Evolutionary conservation across 1,140 invertebrate genomes (phyloP).

Genomic region (Lycorma delicatula): DNA sequence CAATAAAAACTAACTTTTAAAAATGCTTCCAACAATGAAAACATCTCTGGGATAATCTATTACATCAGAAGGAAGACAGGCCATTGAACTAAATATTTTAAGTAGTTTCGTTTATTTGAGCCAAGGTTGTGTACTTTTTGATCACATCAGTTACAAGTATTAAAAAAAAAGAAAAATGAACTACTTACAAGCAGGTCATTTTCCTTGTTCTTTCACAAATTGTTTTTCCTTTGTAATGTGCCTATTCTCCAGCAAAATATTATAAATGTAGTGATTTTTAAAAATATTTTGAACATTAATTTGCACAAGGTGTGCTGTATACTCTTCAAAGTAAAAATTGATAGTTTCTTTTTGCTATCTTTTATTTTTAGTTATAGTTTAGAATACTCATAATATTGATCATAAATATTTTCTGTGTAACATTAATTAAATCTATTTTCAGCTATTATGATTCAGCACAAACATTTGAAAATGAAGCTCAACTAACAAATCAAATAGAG

Average conservation of each 20-base stretch:
- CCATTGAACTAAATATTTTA: too few relatives aligned
- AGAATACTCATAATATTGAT: not conserved
- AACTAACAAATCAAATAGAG: conserved; percentile 55
- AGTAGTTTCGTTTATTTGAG: too few relatives aligned
- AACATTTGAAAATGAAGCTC: conserved; percentile 55
- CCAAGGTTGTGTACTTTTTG: too few relatives aligned
- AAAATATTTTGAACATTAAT: not conserved
- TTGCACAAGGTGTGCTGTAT: not conserved
- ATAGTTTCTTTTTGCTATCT: not conserved
- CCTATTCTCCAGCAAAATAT: not conserved
- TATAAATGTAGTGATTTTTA: conserved; percentile 1
- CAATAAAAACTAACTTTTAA: too few relatives aligned
- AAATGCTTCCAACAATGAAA: too few relatives aligned
- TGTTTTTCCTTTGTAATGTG: too few relatives aligned
- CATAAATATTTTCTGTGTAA: not conserved
- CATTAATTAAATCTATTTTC: conserved; percentile 10
- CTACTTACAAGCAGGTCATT: too few relatives aligned
- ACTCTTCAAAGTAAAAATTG: not conserved
- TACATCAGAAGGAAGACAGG: too few relatives aligned
- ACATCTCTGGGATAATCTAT: too few relatives aligned
- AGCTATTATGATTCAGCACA: conserved; percentile 19
- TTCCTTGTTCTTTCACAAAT: too few relatives aligned
- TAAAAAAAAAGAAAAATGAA: too few relatives aligned
- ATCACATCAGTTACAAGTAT: too few relatives aligned
- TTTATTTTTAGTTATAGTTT: not conserved